Conservation (phyloP, 2,113 vertebrate genomes). For the Pedetes capensis region DNA sequence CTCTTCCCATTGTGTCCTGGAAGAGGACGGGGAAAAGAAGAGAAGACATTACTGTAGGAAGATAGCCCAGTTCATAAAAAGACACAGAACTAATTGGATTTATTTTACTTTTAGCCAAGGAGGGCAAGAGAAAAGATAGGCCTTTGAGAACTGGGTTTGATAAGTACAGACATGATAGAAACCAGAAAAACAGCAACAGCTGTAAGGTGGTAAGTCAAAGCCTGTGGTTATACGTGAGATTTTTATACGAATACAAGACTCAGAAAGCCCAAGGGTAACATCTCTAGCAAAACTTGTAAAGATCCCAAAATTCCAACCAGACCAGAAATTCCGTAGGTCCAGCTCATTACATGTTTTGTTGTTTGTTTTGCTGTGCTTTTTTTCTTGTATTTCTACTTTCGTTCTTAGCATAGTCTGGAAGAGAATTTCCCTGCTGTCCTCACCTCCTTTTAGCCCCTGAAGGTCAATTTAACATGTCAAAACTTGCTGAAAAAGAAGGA, state of each 20-base stretch:
- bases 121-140: background rate
- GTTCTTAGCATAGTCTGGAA: background rate
- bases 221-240: background rate
- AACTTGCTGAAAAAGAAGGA: background rate
- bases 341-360: background rate
- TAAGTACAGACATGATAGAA: background rate
- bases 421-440: too few species aligned
- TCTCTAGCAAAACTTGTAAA: background rate
- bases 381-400: background rate
- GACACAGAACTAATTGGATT: background rate
- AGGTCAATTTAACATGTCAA: background rate
- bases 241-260: background rate
- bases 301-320: background rate
- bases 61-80: background rate
- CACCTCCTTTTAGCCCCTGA: background rate
- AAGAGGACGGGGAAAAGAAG: background rate
- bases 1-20: background rate
- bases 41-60: background rate
- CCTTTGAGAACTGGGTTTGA: background rate
- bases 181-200: background rate
- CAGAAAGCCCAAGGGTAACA: background rate
- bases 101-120: background rate
- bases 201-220: background rate
- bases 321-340: constrained; percentile 5
- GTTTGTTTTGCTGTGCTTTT: background rate